Conservation (phyloP, 2,888 invertebrate genomes). For the Agrochola macilenta region DNA sequence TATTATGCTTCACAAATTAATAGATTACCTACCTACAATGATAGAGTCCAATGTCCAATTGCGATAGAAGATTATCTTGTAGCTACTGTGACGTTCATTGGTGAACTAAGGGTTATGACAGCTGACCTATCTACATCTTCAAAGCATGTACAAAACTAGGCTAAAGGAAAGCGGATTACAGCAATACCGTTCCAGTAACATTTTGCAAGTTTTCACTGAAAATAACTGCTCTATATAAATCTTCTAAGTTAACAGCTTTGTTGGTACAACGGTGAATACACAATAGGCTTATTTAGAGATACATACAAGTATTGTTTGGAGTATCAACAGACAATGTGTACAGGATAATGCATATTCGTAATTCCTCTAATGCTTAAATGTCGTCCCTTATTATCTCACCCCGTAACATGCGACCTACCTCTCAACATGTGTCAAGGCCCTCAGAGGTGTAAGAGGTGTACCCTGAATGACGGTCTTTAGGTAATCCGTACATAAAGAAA, state of each 20-base stretch:
- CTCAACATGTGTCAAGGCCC: conserved; percentile 10
- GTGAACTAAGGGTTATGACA: background rate
- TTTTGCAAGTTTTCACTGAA: conserved; percentile 1
- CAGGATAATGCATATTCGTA: conserved; percentile 49
- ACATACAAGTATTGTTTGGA: conserved; percentile 32
- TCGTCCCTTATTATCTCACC: conserved; percentile 47
- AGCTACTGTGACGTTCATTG: background rate
- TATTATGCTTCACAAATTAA: background rate
- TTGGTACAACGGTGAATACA: conserved; percentile 21
- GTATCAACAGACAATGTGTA: conserved; percentile 38
- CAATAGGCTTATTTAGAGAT: conserved; percentile 12
- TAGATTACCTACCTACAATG: background rate
- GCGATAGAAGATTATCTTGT: background rate
- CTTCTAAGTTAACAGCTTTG: conserved; percentile 35
- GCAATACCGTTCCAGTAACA: background rate
- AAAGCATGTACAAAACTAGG: conserved; percentile 1
- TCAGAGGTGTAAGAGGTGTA: background rate
- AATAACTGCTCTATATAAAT: conserved; percentile 27
- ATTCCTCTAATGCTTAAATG: conserved; percentile 52
- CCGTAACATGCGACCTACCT: conserved; percentile 8
- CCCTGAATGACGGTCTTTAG: background rate
- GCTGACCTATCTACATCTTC: background rate
- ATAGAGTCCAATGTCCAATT: background rate
- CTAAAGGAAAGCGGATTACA: conserved; percentile 18
- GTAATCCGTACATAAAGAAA: conserved; percentile 2